These are phyloP conservation scores for Avahi laniger DNA, from an alignment of 2,797 vertebrate genomes.

Conservation along the genomic window DNA sequence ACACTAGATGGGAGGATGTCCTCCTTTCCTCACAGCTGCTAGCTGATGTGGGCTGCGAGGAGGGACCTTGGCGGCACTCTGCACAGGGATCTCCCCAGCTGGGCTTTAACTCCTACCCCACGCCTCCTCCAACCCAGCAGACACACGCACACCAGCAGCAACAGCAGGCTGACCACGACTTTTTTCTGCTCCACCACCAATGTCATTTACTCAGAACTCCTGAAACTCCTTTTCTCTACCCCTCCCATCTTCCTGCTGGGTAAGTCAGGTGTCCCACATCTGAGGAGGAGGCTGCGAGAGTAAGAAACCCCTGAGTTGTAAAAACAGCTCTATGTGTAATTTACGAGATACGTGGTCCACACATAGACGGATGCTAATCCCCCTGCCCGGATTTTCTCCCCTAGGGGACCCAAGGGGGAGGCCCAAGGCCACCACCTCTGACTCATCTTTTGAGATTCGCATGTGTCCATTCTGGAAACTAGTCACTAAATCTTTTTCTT, in stretches of 20 bases:
- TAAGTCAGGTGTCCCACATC: neutral
- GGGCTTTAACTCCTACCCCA: neutral
- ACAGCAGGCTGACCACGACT: neutral
- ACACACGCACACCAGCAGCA: accelerated
- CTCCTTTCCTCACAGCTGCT: neutral
- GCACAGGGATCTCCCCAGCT: neutral
- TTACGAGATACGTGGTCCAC: neutral
- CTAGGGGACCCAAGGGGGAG: neutral
- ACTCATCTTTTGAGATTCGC: neutral
- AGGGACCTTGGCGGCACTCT: neutral
- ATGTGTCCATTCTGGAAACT: neutral
- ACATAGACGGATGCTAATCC: neutral
- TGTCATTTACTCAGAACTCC: neutral
- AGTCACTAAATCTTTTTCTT: neutral
- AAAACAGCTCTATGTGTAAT: neutral
- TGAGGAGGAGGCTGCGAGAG: neutral
- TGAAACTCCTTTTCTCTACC: neutral
- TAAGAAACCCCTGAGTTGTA: neutral
- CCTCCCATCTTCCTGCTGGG: neutral
- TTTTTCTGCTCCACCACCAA: neutral
- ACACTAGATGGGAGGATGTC: neutral
- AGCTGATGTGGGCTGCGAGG: neutral
- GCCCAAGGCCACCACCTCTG: neutral
- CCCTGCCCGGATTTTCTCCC: neutral
- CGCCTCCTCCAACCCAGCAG: neutral